A percentile compares a stretch with the other conserved stretches of the same genome.
These are phyloP conservation scores for Morpho helenor DNA, from an alignment of 2,888 invertebrate species.

Conservation along the genomic window DNA sequence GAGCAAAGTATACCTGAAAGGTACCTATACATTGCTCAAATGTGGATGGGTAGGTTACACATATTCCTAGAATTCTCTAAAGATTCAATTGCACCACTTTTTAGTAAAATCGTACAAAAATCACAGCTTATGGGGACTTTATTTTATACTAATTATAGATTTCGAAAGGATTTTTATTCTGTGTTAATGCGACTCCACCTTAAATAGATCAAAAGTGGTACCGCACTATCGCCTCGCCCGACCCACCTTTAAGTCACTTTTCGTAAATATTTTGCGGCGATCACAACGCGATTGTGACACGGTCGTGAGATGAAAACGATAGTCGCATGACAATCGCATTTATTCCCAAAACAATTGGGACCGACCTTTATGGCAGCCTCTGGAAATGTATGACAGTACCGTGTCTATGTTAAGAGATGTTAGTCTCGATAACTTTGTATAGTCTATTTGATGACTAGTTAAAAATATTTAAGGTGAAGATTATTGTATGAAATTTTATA, in stretches of 20 bases:
- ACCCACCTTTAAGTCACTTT: slow-evolving; percentile 45
- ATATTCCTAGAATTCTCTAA: no score
- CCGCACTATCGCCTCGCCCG: slow-evolving; percentile 42
- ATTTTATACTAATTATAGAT: no score
- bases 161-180: no score
- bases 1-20: no score
- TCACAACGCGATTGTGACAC: slow-evolving; percentile 32
- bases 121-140: no score
- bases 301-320: slow-evolving; percentile 51
- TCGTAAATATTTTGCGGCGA: slow-evolving; percentile 70
- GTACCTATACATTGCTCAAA: no score
- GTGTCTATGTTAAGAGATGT: slow-evolving; percentile 9
- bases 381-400: slow-evolving; percentile 5
- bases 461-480: slow-evolving; percentile 18
- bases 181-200: slow-evolving; percentile 34
- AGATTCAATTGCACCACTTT: no score
- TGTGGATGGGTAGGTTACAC: no score
- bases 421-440: slow-evolving; percentile 9
- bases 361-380: slow-evolving; percentile 26
- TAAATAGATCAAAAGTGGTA: slow-evolving; percentile 51
- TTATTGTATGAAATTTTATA: slow-evolving; percentile 1
- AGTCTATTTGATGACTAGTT: slow-evolving; percentile 18
- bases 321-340: slow-evolving; percentile 49
- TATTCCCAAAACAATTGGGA: slow-evolving; percentile 44
- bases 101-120: no score